These are phyloP conservation scores for Helicolenus hilgendorfi DNA, from an alignment of 2,797 vertebrate species.

Conservation along the genomic window DNA sequence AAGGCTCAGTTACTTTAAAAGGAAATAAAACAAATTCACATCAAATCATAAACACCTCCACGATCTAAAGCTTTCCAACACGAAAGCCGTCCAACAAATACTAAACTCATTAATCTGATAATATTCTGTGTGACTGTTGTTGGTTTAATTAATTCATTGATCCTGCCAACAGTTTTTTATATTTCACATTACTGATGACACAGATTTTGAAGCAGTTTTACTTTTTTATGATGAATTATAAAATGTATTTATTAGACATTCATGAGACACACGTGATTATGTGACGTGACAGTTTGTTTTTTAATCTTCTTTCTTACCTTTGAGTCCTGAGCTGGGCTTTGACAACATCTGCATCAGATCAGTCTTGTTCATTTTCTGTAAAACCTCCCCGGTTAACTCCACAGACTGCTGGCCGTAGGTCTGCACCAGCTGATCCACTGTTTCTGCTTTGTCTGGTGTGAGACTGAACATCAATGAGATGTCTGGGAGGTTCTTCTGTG, in stretches of 20 bases:
- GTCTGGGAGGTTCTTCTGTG: accelerated
- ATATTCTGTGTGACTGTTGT: no score
- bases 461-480: accelerated
- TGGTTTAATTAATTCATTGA: no score
- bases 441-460: accelerated
- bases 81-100: neutral
- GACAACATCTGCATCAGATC: neutral
- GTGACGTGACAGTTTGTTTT: neutral
- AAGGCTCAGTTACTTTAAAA: neutral
- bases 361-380: neutral
- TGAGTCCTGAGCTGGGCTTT: neutral
- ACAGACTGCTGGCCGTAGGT: neutral
- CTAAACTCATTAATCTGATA: neutral
- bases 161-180: no score
- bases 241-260: neutral
- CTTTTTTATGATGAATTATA: neutral
- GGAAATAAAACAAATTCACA: neutral
- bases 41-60: neutral
- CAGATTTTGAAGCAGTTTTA: neutral
- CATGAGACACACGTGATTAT: neutral
- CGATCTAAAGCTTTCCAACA: no score
- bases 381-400: neutral
- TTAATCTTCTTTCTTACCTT: neutral
- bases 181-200: no score
- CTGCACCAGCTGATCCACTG: neutral